phyloP scores from a whole-genome alignment of 2,113 vertebrate genomes.

The Balaeniceps rex region DNA sequence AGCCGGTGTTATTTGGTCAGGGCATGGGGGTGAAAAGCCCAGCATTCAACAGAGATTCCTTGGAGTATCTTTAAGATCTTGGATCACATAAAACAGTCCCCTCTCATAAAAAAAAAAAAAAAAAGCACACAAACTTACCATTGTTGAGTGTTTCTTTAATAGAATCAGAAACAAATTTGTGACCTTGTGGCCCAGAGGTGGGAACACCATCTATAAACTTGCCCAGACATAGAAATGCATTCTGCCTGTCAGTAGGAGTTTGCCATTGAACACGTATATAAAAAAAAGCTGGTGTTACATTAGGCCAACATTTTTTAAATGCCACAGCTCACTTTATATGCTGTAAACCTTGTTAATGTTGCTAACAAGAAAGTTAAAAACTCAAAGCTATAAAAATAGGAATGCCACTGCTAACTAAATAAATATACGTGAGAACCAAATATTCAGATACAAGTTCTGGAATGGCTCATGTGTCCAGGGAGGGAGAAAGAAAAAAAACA shows the following conservation, averaged over 20 bases:
- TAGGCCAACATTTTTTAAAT: conserved; percentile 72
- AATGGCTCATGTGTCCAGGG: not conserved
- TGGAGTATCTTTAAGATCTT: conserved; percentile 74
- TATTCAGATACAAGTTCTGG: conserved; percentile 59
- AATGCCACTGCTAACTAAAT: conserved; percentile 74
- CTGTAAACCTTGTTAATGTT: conserved; percentile 76
- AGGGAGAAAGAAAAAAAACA: not conserved
- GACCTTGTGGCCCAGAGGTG: conserved; percentile 79
- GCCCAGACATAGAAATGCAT: conserved; percentile 72
- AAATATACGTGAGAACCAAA: conserved; percentile 62
- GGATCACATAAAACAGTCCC: conserved; percentile 67
- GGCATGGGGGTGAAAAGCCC: not conserved
- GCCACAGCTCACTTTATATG: conserved; percentile 69
- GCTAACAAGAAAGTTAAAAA: conserved; percentile 77
- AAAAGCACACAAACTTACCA: conserved; percentile 68
- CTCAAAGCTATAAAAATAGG: conserved; percentile 74
- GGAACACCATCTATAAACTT: conserved; percentile 82
- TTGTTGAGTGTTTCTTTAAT: conserved; percentile 77
- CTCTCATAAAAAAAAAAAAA: conserved; percentile 46
- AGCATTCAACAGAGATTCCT: conserved; percentile 62
- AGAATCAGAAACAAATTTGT: conserved; percentile 78
- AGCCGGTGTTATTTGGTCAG: not conserved
- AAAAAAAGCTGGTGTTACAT: conserved; percentile 58
- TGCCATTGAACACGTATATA: conserved; percentile 68
- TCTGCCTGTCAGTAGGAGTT: conserved; percentile 73